These are phyloP conservation scores for Montipora capricornis DNA, from an alignment of 64 coral and sea anemone species.

Conservation along the genomic window DNA sequence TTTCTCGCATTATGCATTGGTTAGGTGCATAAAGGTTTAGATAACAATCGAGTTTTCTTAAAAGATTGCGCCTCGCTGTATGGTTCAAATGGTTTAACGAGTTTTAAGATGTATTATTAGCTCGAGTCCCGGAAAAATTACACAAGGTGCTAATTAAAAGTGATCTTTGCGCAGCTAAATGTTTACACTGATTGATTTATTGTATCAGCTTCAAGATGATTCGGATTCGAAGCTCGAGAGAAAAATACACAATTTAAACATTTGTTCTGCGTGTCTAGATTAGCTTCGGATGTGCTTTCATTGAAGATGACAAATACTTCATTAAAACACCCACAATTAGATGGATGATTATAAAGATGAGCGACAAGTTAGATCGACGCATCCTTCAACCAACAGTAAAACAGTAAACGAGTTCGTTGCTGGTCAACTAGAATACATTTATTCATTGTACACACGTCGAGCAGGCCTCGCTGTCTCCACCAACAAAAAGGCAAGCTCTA, in stretches of 20 bases:
- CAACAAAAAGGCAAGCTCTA: neutral
- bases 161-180: conserved; percentile 37
- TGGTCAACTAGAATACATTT: neutral
- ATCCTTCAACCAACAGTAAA: neutral
- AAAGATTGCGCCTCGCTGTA: neutral
- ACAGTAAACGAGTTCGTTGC: neutral
- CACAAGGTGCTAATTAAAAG: conserved; percentile 49
- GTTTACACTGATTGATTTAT: conserved; percentile 30
- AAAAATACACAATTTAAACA: conserved; percentile 57
- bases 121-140: conserved; percentile 34
- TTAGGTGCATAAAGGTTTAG: neutral
- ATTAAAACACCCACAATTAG: conserved; percentile 61
- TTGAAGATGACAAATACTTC: conserved; percentile 47
- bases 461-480: neutral
- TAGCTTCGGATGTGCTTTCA: conserved; percentile 55
- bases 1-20: neutral
- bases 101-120: conserved; percentile 11
- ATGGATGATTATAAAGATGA: conserved; percentile 31
- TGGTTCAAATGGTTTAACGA: conserved; percentile 42
- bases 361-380: neutral
- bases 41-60: conserved; percentile 1
- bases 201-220: conserved; percentile 52
- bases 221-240: conserved; percentile 36
- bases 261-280: conserved; percentile 57
- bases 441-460: neutral